Evolutionary conservation across 2,113 vertebrate genomes (phyloP).

Genomic region (Rafetus swinhoei): DNA sequence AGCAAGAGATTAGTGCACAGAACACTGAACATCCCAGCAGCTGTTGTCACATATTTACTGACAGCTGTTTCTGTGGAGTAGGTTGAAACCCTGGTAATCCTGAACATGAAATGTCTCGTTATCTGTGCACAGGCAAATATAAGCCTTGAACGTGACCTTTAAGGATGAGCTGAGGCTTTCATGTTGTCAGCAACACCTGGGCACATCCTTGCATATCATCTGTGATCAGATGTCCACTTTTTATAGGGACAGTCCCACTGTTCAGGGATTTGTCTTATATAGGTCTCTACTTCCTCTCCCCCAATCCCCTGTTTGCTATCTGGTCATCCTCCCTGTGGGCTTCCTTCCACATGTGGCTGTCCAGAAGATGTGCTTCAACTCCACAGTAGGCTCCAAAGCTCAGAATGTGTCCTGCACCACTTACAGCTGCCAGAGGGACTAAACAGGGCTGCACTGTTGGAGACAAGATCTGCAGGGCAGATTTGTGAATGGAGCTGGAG

Average conservation of each 20-base stretch:
- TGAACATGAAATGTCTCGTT: constrained; percentile 60
- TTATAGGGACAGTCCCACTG: no score
- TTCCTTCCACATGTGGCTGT: neutral
- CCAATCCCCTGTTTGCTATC: no score
- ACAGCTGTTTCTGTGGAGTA: constrained; percentile 62
- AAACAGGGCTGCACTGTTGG: neutral
- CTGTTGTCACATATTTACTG: constrained; percentile 70
- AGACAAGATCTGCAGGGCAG: neutral
- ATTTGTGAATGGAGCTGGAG: accelerated
- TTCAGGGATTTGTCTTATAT: no score
- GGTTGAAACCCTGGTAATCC: constrained; percentile 63
- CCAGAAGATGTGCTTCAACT: neutral
- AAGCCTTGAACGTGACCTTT: constrained; percentile 7
- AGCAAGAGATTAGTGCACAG: constrained; percentile 48
- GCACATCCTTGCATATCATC: neutral
- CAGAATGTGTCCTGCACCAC: neutral
- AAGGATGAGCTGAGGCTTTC: neutral
- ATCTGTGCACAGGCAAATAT: constrained; percentile 35
- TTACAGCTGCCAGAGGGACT: neutral
- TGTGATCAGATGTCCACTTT: neutral
- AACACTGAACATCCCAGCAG: constrained; percentile 53
- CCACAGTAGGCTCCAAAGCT: neutral
- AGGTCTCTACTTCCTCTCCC: no score
- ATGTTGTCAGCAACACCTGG: neutral
- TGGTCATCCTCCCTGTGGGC: neutral